Evolutionary conservation across 2,797 vertebrate species (phyloP), one percentile per base, ranked within the genome.

Genomic region (Cercopithecus hamlyni): DNA sequence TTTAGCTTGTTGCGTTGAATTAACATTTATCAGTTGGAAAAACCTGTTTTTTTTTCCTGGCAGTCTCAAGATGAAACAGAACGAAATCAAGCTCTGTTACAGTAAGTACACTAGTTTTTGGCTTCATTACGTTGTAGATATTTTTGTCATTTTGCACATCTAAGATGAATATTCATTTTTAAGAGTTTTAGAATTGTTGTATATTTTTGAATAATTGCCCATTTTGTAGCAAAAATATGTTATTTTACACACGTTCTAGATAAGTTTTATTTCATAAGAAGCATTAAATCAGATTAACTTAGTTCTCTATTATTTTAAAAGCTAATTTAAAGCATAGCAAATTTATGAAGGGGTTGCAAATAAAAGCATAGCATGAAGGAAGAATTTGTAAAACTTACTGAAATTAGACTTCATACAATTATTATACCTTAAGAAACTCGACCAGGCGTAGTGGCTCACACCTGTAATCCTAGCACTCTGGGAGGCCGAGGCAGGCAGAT

Each of bases 61-160:
- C 67, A 97, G 79, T 94, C 94, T 87, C 41, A 36, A 33, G 50
- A 50, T 52, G 4, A 88, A 91, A 67, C 48, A 92, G 92, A 97
- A 67, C 95, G 93, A 81, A 98, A 96, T 97, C 97, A 98, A 82
- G 96, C 81, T 85, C 77, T 98, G 2, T 96, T 98, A 80, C 97
- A 96, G 99, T 99, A 94, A 99, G 98, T 99, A 93, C 77, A 86
- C 26, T 81, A 72, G 2, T 5, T 96, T 39, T 72, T 48, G 88
- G 6, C 84, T 76, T 88, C 92, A 39, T 95, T 97, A 45, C 52
- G 76, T 12, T 98, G 10, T 75, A 61, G 36, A 26, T 84, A 39
- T 81, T 77, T 58, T 95, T 91, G 26, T 88, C 20, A 93, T 72
- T 83, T 96, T 92, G 14, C 13, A 76, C n/a, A 87, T 91, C 20